These are phyloP conservation scores for Ptilodon capucinus DNA, from an alignment of 2,888 invertebrate species.

Conservation along the genomic window DNA sequence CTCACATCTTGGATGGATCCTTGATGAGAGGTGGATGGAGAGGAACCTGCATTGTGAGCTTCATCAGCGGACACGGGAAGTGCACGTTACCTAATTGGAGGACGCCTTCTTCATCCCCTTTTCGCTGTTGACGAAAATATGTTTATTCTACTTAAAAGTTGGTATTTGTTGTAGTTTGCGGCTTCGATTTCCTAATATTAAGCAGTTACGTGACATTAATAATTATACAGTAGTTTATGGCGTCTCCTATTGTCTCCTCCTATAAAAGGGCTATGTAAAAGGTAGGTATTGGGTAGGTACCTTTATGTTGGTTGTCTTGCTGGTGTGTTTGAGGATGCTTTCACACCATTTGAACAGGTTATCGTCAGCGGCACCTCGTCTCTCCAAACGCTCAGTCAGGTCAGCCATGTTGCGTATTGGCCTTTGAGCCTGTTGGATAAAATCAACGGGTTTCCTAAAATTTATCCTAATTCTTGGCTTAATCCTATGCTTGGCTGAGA, in stretches of 20 bases:
- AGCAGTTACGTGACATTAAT: too few species aligned
- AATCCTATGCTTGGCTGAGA: too few species aligned
- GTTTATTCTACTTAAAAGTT: too few species aligned
- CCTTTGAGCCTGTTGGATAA: conserved; percentile 31
- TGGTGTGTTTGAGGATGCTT: conserved; percentile 40
- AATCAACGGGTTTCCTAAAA: too few species aligned
- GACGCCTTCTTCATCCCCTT: conserved; percentile 35
- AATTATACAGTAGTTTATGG: too few species aligned
- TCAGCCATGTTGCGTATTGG: conserved; percentile 61
- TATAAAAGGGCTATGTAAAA: too few species aligned
- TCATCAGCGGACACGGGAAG: conserved; percentile 63
- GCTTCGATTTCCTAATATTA: too few species aligned
- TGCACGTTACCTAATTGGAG: conserved; percentile 41
- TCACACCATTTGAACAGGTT: conserved; percentile 66
- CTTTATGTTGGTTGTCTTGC: conserved; percentile 7
- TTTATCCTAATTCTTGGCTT: too few species aligned
- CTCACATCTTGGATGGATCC: conserved; percentile 54
- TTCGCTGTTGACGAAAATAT: conserved; percentile 2
- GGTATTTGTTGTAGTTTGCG: too few species aligned
- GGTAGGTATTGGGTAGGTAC: not conserved
- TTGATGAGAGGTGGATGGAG: conserved; percentile 47
- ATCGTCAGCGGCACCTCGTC: conserved; percentile 65
- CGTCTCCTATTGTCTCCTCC: too few species aligned
- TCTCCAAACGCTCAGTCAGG: conserved; percentile 50
- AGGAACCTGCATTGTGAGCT: conserved; percentile 46